A percentile compares a stretch with the other conserved stretches of the same genome.
phyloP scores from a whole-genome alignment of 2,888 invertebrate species.

The Blastobasis lacticolella region DNA sequence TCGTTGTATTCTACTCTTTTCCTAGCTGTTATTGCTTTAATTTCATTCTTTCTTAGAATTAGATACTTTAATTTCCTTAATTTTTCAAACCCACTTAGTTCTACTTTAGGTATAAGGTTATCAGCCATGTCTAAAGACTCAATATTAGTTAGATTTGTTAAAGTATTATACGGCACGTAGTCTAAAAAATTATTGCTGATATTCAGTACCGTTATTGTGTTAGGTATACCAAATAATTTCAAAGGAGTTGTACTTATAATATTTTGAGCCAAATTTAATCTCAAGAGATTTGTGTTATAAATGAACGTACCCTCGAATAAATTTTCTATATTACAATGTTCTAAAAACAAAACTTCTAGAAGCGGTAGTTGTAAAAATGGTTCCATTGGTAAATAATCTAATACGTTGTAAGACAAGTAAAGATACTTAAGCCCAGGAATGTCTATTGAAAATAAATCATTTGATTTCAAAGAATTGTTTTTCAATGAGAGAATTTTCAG shows the following conservation, averaged over 20 bases:
- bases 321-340: conserved; percentile 79
- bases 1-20: conserved; percentile 52
- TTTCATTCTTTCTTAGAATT: conserved; percentile 59
- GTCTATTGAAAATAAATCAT: conserved; percentile 80
- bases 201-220: conserved; percentile 82
- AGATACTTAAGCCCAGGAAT: conserved; percentile 84
- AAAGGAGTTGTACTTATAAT: conserved; percentile 77
- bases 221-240: conserved; percentile 78
- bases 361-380: conserved; percentile 85
- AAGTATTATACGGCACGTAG: conserved; percentile 84
- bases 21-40: conserved; percentile 43
- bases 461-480: conserved; percentile 80
- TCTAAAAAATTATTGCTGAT: conserved; percentile 83
- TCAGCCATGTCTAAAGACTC: conserved; percentile 81
- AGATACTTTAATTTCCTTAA: conserved; percentile 51
- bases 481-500: conserved; percentile 86
- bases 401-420: conserved; percentile 84
- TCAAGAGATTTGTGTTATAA: conserved; percentile 82
- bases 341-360: conserved; percentile 81
- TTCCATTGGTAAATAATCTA: conserved; percentile 80
- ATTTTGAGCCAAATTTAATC: conserved; percentile 84
- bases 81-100: conserved; percentile 74
- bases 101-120: conserved; percentile 80
- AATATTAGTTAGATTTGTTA: conserved; percentile 82
- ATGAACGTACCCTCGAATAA: conserved; percentile 82